Evolutionary conservation across 2,888 invertebrate species (phyloP).

Genomic region (Amiota communis): DNA sequence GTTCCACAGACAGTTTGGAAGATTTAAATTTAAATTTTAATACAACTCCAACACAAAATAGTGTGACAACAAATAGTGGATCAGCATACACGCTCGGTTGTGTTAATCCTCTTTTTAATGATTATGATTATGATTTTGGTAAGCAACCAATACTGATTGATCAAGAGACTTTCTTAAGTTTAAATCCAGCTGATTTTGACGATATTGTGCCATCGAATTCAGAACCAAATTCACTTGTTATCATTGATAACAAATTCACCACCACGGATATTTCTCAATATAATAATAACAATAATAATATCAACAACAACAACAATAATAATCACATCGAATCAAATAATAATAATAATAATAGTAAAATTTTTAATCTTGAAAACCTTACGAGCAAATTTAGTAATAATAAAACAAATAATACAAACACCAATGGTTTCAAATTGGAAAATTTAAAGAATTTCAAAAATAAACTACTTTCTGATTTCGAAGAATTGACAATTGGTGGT

Average conservation of each 20-base stretch:
- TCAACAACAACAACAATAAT: slow-evolving; percentile 51
- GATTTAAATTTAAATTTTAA: slow-evolving; percentile 71
- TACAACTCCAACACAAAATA: slow-evolving; percentile 61
- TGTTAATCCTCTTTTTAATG: slow-evolving; percentile 38
- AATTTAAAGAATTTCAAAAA: slow-evolving; percentile 73
- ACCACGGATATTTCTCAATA: slow-evolving; percentile 40
- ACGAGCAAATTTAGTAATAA: slow-evolving; percentile 70
- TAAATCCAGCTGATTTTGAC: slow-evolving; percentile 73
- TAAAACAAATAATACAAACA: slow-evolving; percentile 71
- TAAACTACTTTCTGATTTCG: slow-evolving; percentile 72
- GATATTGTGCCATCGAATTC: slow-evolving; percentile 69
- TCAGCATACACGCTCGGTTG: slow-evolving; percentile 61
- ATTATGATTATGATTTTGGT: slow-evolving; percentile 53
- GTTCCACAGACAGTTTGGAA: slow-evolving; percentile 70
- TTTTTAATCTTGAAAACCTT: slow-evolving; percentile 68
- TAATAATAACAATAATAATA: slow-evolving; percentile 42
- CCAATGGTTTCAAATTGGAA: slow-evolving; percentile 72
- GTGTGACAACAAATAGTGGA: slow-evolving; percentile 41
- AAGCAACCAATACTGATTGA: slow-evolving; percentile 71
- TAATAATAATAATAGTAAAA: slow-evolving; percentile 62
- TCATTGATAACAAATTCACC: slow-evolving; percentile 71
- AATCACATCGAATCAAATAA: slow-evolving; percentile 51
- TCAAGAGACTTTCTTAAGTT: slow-evolving; percentile 72
- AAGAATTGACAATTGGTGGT: slow-evolving; percentile 48
- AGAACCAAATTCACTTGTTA: slow-evolving; percentile 70